phyloP scores from a whole-genome alignment of 2,797 vertebrate species.

The Lithobates pipiens region DNA sequence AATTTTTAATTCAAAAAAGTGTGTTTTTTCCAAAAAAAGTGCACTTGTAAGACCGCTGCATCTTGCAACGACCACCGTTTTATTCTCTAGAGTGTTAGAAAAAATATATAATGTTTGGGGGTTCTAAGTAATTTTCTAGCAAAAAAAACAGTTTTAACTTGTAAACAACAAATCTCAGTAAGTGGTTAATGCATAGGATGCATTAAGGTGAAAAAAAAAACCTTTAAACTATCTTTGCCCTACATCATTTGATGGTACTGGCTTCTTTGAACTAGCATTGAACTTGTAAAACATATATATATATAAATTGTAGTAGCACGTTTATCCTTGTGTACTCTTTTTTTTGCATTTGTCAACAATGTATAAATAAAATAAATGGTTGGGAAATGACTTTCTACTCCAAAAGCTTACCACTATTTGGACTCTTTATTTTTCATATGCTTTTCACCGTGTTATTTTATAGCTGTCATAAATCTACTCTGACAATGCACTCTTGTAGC shows the following conservation, averaged over 20 bases:
- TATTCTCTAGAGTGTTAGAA: too few species aligned
- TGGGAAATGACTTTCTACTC: constrained; percentile 1
- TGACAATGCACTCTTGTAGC: constrained; percentile 6
- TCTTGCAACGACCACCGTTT: too few species aligned
- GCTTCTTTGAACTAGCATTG: neutral
- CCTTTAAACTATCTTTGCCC: neutral
- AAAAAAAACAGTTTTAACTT: too few species aligned
- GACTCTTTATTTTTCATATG: constrained; percentile 1
- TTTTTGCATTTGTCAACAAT: neutral
- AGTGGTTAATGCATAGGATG: too few species aligned
- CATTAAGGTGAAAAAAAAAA: too few species aligned
- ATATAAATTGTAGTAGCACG: neutral
- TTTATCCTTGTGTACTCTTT: neutral
- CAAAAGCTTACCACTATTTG: constrained; percentile 10
- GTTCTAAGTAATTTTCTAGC: too few species aligned
- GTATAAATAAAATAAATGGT: neutral
- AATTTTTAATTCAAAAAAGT: too few species aligned
- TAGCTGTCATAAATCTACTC: constrained; percentile 6
- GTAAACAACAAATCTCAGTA: too few species aligned
- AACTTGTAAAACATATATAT: neutral
- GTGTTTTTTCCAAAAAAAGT: too few species aligned
- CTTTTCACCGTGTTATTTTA: constrained; percentile 20
- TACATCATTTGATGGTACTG: too few species aligned
- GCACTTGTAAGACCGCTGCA: too few species aligned
- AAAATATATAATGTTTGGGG: too few species aligned